These are phyloP conservation scores for Pheosia gnoma DNA, from an alignment of 2,888 invertebrate species.

Conservation along the genomic window DNA sequence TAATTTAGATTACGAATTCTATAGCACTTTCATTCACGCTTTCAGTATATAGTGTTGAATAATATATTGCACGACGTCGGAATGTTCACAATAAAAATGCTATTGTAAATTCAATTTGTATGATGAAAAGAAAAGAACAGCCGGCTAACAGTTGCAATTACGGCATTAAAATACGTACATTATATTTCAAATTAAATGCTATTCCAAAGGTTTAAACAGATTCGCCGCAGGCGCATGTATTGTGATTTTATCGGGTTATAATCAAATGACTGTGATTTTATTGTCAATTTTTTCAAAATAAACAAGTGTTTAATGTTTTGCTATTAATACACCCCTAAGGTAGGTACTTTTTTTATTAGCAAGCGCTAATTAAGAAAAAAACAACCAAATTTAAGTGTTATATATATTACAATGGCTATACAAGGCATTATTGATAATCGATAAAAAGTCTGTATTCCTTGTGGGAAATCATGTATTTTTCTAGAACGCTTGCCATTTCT, in stretches of 20 bases:
- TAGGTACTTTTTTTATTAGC: no score
- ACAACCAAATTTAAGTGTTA: no score
- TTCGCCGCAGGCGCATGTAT: background rate
- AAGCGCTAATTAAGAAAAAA: no score
- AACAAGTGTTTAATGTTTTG: no score
- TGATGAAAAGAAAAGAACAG: conserved; percentile 32
- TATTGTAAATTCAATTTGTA: conserved; percentile 50
- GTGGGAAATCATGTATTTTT: no score
- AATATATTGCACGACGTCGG: conserved; percentile 55
- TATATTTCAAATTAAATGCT: background rate
- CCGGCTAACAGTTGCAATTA: conserved; percentile 30
- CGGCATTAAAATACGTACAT: conserved; percentile 15
- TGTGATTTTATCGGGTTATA: background rate
- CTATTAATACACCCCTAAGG: no score
- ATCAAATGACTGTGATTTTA: background rate
- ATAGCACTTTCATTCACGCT: conserved; percentile 52
- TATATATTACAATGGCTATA: no score
- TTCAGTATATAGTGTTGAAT: conserved; percentile 43
- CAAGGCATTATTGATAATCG: no score
- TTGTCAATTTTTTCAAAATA: background rate
- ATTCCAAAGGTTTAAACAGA: background rate
- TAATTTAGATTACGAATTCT: conserved; percentile 38
- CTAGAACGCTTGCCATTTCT: background rate
- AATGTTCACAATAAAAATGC: conserved; percentile 29
- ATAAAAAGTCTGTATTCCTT: no score